Evolutionary conservation across 2,797 vertebrate species (phyloP).

Genomic region (Glyptemys insculpta): DNA sequence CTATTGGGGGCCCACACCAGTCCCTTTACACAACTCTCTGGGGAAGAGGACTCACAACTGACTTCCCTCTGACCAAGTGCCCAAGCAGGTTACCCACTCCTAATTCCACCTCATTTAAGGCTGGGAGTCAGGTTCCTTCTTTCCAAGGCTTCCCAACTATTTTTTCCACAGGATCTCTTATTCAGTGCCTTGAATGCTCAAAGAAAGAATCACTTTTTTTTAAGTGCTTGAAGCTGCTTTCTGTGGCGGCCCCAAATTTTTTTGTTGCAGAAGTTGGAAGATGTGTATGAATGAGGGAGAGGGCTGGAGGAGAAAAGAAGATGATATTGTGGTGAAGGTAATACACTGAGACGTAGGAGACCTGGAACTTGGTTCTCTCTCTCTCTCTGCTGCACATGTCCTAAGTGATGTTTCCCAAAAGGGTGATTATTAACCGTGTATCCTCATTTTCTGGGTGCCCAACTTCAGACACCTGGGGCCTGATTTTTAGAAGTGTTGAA

Average conservation of each 20-base stretch:
- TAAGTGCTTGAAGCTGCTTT: background rate
- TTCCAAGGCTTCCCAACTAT: background rate
- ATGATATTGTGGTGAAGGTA: background rate
- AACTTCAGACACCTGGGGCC: background rate
- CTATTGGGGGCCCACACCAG: background rate
- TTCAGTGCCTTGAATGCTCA: background rate
- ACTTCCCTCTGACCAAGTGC: background rate
- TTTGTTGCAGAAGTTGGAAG: background rate
- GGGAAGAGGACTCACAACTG: background rate
- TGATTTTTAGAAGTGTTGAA: background rate
- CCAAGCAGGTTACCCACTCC: background rate
- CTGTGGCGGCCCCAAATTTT: background rate
- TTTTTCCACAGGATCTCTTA: background rate
- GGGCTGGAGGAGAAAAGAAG: background rate
- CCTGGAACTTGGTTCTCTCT: background rate
- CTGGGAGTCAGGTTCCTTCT: background rate
- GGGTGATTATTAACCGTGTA: too few relatives aligned
- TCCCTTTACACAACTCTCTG: background rate
- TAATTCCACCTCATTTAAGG: background rate
- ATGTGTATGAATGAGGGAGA: rapidly evolving
- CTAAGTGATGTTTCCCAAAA: background rate
- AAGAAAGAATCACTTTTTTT: slow-evolving; percentile 14
- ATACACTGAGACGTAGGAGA: slow-evolving; percentile 4
- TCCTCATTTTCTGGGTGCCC: background rate
- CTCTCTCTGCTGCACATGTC: background rate